These are phyloP conservation scores for Coracopsis vasa DNA, from an alignment of 2,113 vertebrate species.

Conservation along the genomic window DNA sequence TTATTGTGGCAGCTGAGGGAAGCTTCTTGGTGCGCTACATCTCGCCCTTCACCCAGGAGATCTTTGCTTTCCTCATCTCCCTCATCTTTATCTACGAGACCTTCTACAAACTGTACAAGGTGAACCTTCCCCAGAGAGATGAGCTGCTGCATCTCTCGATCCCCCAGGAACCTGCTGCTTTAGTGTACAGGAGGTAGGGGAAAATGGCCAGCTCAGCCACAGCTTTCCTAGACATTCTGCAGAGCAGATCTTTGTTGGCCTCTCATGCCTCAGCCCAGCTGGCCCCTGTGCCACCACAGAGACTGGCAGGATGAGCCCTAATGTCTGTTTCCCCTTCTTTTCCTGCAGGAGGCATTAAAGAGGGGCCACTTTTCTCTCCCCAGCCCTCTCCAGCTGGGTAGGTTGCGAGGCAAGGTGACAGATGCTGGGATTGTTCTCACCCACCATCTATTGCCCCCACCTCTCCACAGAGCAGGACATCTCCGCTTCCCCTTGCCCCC, in stretches of 20 bases:
- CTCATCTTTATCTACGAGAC: conserved; percentile 99
- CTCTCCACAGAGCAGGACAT: conserved; percentile 17
- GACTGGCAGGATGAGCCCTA: background rate
- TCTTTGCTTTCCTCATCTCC: conserved; percentile 98
- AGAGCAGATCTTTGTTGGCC: background rate
- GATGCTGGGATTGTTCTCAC: background rate
- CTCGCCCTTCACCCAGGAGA: conserved; percentile 97
- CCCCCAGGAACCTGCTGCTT: background rate
- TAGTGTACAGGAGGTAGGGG: background rate
- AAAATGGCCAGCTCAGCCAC: background rate
- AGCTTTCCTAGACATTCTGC: background rate
- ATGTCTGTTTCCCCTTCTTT: conserved; percentile 14
- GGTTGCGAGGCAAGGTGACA: background rate
- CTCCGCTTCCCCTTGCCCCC: background rate
- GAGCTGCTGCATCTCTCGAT: background rate
- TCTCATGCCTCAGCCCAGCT: background rate
- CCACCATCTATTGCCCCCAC: background rate
- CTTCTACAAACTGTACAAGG: conserved; percentile 94
- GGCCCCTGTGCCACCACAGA: background rate
- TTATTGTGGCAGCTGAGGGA: conserved; percentile 93
- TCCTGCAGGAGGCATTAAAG: conserved; percentile 45
- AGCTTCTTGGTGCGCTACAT: conserved; percentile 98
- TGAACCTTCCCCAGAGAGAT: conserved; percentile 52
- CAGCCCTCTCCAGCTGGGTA: conserved; percentile 31
- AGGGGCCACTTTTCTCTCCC: conserved; percentile 35